phyloP scores from a whole-genome alignment of 2,888 invertebrate species.

The Achlya flavicornis region DNA sequence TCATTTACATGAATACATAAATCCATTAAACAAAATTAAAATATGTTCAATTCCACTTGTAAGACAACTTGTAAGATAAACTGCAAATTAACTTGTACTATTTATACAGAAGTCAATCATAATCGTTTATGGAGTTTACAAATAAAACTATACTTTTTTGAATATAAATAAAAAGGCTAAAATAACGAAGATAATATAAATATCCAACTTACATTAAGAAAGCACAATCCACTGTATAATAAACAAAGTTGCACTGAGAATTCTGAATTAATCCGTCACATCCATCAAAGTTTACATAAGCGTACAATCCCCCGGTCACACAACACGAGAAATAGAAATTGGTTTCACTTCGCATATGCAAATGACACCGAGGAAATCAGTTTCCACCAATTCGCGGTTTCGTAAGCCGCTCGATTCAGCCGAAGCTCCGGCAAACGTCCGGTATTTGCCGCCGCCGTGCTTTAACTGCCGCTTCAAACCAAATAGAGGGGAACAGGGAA shows the following conservation, averaged over 20 bases:
- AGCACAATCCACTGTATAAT: constrained; percentile 56
- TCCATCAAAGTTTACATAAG: constrained; percentile 42
- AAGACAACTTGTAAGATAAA: not conserved
- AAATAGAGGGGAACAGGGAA: constrained; percentile 54
- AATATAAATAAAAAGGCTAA: not conserved
- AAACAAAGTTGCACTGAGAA: constrained; percentile 47
- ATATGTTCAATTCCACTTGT: not conserved
- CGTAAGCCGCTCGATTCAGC: constrained; percentile 32
- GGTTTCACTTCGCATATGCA: constrained; percentile 77
- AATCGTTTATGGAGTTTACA: not conserved
- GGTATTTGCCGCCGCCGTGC: constrained; percentile 59
- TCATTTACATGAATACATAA: too few species aligned
- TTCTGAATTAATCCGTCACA: constrained; percentile 51
- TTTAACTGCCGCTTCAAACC: constrained; percentile 60
- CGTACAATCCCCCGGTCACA: constrained; percentile 51
- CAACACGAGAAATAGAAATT: constrained; percentile 65
- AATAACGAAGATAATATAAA: constrained; percentile 23
- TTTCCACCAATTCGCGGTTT: constrained; percentile 66
- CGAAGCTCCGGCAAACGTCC: constrained; percentile 48
- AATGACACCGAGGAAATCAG: constrained; percentile 72
- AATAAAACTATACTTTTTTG: not conserved
- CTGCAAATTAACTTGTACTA: not conserved
- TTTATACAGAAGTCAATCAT: not conserved
- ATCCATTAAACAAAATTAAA: not conserved
- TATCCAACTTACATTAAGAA: constrained; percentile 47